A percentile compares a stretch with the other conserved stretches of the same genome.
Evolutionary conservation across 1,140 invertebrate genomes (phyloP).

Genomic region (Cephus cinctus): DNA sequence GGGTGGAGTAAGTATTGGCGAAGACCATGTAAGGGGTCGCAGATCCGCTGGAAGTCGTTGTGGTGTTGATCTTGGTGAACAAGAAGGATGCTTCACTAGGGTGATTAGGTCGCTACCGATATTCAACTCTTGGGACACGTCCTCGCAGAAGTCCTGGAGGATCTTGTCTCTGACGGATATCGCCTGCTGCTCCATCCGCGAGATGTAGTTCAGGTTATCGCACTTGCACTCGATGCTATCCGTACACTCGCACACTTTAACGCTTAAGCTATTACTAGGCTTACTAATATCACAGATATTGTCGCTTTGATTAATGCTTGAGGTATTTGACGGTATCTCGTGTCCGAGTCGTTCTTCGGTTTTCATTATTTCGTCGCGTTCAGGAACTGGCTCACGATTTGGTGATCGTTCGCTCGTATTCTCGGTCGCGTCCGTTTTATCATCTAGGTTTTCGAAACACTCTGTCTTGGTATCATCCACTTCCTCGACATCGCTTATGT

Average conservation of each 20-base stretch:
- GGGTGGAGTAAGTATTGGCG: slow-evolving; percentile 41
- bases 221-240: neutral
- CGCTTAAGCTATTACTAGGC: slow-evolving; percentile 33
- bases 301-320: slow-evolving; percentile 43
- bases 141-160: slow-evolving; percentile 52
- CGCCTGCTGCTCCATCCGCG: slow-evolving; percentile 34
- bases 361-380: slow-evolving; percentile 40
- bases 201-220: neutral
- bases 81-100: slow-evolving; percentile 50
- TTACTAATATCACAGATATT: slow-evolving; percentile 48
- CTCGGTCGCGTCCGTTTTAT: slow-evolving; percentile 36
- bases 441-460: slow-evolving; percentile 35
- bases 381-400: slow-evolving; percentile 34
- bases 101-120: slow-evolving; percentile 51
- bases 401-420: slow-evolving; percentile 29
- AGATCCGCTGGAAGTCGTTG: slow-evolving; percentile 47
- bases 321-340: slow-evolving; percentile 36
- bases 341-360: slow-evolving; percentile 26
- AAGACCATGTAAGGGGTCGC: slow-evolving; percentile 37
- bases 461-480: slow-evolving; percentile 37
- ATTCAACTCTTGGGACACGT: slow-evolving; percentile 49
- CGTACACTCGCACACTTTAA: slow-evolving; percentile 27
- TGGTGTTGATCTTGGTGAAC: slow-evolving; percentile 47
- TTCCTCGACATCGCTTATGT: slow-evolving; percentile 47
- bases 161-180: slow-evolving; percentile 53